Conservation (phyloP, 2,888 invertebrate genomes). For the Diadegma fenestrale region DNA sequence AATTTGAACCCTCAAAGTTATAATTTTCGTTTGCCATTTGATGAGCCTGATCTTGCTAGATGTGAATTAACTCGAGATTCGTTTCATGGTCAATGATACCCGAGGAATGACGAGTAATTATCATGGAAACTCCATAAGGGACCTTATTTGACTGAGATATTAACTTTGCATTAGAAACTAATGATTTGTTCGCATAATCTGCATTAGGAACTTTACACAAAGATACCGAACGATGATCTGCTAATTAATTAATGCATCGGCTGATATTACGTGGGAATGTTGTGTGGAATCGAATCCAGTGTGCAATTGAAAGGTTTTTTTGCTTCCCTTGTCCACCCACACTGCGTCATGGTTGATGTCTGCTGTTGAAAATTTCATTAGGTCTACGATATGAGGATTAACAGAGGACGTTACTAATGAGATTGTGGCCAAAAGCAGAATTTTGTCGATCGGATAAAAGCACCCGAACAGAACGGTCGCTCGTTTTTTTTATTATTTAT, state of each 20-base stretch:
- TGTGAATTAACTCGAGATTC: background rate
- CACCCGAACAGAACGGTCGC: background rate
- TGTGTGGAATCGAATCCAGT: background rate
- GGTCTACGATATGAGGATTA: background rate
- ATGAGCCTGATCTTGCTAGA: background rate
- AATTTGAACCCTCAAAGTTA: no score
- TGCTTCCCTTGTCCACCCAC: background rate
- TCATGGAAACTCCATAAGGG: background rate
- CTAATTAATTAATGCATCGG: conserved; percentile 10
- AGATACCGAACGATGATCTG: background rate
- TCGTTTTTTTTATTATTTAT: background rate
- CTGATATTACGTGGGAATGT: background rate
- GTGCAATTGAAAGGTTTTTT: background rate
- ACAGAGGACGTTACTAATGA: background rate
- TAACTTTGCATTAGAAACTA: background rate
- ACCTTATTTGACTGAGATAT: background rate
- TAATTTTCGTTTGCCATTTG: no score
- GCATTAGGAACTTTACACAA: conserved; percentile 5
- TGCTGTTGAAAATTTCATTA: background rate
- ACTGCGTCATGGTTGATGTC: background rate
- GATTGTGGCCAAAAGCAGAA: background rate
- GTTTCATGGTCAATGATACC: background rate
- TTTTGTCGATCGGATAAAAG: background rate
- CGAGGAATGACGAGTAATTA: background rate
- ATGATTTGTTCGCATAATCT: conserved; percentile 7